These are phyloP conservation scores for Artibeus lituratus DNA, from an alignment of 2,797 vertebrate genomes.

Conservation along the genomic window DNA sequence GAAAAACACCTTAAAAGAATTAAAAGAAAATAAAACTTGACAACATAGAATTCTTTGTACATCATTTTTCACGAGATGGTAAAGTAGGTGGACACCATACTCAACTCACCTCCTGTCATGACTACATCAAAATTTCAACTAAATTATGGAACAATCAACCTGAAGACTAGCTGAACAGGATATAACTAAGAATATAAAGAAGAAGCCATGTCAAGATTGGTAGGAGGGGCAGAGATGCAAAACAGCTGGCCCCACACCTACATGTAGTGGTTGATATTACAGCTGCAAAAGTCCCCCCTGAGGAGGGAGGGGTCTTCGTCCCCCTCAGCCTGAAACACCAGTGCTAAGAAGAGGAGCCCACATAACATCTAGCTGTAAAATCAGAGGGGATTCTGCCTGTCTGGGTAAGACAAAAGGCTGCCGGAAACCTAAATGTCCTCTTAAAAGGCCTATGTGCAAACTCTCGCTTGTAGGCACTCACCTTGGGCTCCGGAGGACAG, in stretches of 20 bases:
- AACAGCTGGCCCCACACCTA: neutral
- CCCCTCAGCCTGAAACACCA: neutral
- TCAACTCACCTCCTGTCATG: neutral
- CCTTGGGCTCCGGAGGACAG: neutral
- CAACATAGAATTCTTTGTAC: neutral
- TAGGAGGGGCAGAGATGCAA: neutral
- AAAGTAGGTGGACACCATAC: neutral
- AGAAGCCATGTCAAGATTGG: neutral
- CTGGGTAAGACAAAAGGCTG: neutral
- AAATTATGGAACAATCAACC: neutral
- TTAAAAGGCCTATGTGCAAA: neutral
- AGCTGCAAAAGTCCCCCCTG: neutral
- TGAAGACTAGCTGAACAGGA: neutral
- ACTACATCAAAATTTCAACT: neutral
- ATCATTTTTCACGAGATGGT: neutral
- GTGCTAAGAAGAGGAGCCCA: neutral
- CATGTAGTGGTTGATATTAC: neutral
- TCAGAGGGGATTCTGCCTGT: neutral
- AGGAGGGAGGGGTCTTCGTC: neutral
- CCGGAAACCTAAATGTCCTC: neutral
- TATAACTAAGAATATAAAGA: neutral
- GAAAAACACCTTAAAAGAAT: neutral
- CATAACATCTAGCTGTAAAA: neutral
- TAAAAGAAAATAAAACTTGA: neutral
- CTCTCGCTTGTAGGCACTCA: neutral